Base-by-base conservation (phyloP, 53 echinoderm and acorn worm species). In the Pentamera pediparva region DNA sequence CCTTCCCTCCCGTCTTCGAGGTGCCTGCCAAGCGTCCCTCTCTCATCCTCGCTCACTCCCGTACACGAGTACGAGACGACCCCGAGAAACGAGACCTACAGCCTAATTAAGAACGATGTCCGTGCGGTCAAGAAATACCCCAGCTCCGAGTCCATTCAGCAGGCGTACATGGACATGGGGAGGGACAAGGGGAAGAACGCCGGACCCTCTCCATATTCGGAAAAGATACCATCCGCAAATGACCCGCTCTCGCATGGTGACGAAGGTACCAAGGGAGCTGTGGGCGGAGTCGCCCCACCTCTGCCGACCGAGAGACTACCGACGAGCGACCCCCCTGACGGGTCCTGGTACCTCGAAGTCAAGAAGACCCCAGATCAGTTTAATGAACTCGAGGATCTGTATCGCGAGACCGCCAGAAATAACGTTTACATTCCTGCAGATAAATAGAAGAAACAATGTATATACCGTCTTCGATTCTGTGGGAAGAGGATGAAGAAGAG, bases 81-180 rank as follows among this genome's bases (percentile, higher is more conserved):
- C 26, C 29, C 47, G 7, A 36, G 28, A 6, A 67, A 43, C 39
- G 67, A 67, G 8, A 67, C 67, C 11, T 67, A 67, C 45, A 67
- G 45, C 41, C 6, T 67, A 11, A 67, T 67, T 13, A 67, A 67
- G 45, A 67, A 22, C 45, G 43, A 67, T 25, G 17, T 18, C 0
- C 21, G 3, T 3, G 17, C 61, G 15, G n/a, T n/a, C n/a, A n/a
- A n/a, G n/a, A n/a, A n/a, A n/a, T n/a, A n/a, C n/a, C n/a, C n/a
- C n/a, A n/a, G n/a, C n/a, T 11, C 40, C 11, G 67, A 67, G 25
- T 25, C 38, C n/a, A 67, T 7, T 28, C 67, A 35, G 2, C 63
- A 67, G 28, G 40, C 67, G 18, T 67, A 67, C 31, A 67, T 67
- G 67, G 67, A 67, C 30, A 67, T 67, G 67, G 67, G 38, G 5